Percentiles rank a stretch among this genome's conserved stretches.
Evolutionary conservation across 1,140 invertebrate species (phyloP).

Genomic region (Plectrocnemia conspersa): DNA sequence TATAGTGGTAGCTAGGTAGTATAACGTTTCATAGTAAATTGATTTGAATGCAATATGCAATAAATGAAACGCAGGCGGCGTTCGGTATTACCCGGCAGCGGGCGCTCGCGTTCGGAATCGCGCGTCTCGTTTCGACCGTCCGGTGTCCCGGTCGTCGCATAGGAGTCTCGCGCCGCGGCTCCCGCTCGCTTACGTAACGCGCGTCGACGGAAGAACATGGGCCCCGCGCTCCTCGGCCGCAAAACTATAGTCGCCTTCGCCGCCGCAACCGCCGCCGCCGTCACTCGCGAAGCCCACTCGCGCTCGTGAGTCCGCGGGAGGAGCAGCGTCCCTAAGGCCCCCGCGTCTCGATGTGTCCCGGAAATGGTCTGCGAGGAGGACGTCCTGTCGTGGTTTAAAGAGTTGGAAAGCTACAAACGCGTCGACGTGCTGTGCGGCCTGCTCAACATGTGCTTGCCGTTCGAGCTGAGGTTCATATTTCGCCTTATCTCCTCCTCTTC

Average conservation of each 20-base stretch:
- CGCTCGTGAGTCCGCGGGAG: not conserved
- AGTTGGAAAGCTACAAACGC: slow-evolving; percentile 87
- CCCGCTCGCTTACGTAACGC: not conserved
- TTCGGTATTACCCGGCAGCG: no score
- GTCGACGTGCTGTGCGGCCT: slow-evolving; percentile 92
- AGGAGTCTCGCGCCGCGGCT: not conserved
- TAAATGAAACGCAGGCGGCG: no score
- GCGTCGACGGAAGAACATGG: not conserved
- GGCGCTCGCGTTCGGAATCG: no score
- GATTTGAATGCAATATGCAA: no score
- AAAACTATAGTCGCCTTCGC: not conserved
- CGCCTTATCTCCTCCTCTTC: no score
- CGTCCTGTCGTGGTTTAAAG: slow-evolving; percentile 89
- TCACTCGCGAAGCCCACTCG: not conserved
- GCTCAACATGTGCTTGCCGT: slow-evolving; percentile 89
- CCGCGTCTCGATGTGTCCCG: slow-evolving; percentile 31
- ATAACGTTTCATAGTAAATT: no score
- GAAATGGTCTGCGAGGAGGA: slow-evolving; percentile 92
- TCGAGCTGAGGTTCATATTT: slow-evolving; percentile 88
- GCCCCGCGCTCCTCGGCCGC: not conserved
- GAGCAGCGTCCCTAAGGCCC: not conserved
- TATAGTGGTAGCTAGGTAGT: no score
- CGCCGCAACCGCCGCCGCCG: not conserved
- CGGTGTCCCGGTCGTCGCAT: not conserved
- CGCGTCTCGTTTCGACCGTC: no score